Evolutionary conservation across 2,888 invertebrate species (phyloP).

Genomic region (Tineola bisselliella): DNA sequence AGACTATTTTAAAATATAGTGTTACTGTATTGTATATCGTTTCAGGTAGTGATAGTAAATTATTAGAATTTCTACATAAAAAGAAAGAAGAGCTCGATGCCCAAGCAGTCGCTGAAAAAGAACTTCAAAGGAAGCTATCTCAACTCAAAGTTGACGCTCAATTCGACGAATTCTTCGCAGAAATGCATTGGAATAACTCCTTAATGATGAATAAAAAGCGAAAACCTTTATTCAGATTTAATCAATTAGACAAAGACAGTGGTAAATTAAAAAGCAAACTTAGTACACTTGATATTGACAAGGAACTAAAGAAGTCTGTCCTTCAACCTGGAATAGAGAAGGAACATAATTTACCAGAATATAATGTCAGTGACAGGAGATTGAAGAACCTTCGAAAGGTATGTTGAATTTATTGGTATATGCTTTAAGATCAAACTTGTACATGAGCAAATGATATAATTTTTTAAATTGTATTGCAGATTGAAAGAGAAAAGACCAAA

Average conservation of each 20-base stretch:
- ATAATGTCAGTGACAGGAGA: constrained; percentile 65
- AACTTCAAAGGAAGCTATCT: constrained; percentile 37
- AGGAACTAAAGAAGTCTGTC: constrained; percentile 71
- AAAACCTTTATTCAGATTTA: constrained; percentile 40
- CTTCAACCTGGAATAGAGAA: constrained; percentile 74
- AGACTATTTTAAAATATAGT: background rate
- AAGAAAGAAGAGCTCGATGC: constrained; percentile 45
- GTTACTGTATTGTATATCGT: constrained; percentile 17
- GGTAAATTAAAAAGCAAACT: constrained; percentile 50
- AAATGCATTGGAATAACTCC: constrained; percentile 49
- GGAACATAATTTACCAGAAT: constrained; percentile 68
- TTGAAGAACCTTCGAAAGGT: constrained; percentile 69
- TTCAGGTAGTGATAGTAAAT: constrained; percentile 41
- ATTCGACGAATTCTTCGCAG: constrained; percentile 49
- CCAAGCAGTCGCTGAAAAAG: constrained; percentile 32
- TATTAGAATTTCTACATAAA: constrained; percentile 42
- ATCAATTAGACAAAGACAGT: constrained; percentile 43
- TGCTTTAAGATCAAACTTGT: background rate
- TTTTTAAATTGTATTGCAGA: constrained; percentile 51
- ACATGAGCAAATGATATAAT: background rate
- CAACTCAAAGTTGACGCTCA: constrained; percentile 38
- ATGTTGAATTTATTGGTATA: constrained; percentile 15
- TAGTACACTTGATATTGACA: constrained; percentile 55
- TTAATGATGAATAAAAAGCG: constrained; percentile 38
- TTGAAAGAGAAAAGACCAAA: constrained; percentile 80